Percentiles rank a stretch among this genome's conserved stretches.
Conservation (phyloP, 2,797 vertebrate genomes). For the Taeniopygia guttata region DNA sequence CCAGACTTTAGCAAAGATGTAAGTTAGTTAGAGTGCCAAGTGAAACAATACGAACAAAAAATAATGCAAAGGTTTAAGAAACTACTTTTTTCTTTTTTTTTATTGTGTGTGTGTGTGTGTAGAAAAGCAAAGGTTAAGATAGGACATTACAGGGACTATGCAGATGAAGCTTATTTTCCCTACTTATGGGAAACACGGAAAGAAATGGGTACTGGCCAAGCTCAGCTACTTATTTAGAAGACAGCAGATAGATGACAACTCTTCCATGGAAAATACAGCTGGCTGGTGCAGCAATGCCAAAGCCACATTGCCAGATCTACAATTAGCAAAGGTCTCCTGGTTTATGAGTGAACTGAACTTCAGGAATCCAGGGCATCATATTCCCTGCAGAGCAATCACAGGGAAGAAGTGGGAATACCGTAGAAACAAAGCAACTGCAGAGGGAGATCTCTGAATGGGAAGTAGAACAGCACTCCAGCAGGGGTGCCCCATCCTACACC, state of each 20-base stretch:
- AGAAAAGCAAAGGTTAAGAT: background rate
- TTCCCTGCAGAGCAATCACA: background rate
- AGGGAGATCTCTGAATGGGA: background rate
- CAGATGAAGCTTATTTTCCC: background rate
- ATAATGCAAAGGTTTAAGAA: background rate
- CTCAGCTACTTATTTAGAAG: constrained; percentile 14
- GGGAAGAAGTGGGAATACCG: background rate
- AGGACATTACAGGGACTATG: background rate
- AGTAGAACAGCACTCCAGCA: background rate
- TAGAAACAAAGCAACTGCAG: background rate
- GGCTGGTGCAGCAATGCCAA: constrained; percentile 1
- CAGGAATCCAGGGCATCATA: background rate
- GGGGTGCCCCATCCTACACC: background rate
- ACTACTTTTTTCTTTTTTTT: background rate
- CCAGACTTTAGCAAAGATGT: background rate
- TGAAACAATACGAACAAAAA: background rate
- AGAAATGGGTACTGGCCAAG: background rate
- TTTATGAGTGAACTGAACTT: background rate
- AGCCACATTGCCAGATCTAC: constrained; percentile 23
- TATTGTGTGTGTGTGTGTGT: background rate
- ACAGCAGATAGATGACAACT: background rate
- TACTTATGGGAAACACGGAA: background rate
- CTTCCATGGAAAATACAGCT: constrained; percentile 18
- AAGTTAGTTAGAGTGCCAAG: background rate
- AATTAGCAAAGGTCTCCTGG: background rate